Evolutionary conservation across 2,888 invertebrate species (phyloP).

Genomic region (Calameuta pallipes): DNA sequence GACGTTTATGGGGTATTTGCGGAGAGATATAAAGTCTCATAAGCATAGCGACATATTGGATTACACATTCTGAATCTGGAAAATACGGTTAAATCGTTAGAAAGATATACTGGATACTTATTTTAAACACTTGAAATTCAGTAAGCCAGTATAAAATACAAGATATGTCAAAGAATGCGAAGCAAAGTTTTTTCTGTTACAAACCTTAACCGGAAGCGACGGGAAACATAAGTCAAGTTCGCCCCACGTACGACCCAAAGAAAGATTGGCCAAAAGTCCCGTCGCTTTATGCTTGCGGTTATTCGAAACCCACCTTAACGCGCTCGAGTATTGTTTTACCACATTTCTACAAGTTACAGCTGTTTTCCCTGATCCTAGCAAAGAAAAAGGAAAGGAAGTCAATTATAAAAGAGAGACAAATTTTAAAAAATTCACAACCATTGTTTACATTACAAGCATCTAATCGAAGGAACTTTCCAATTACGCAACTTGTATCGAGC

Average conservation of each 20-base stretch:
- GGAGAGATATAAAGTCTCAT: background rate
- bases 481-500: too few species aligned
- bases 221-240: conserved; percentile 28
- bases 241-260: background rate
- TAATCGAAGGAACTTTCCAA: background rate
- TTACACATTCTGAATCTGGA: background rate
- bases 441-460: background rate
- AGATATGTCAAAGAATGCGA: background rate
- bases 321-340: conserved; percentile 38
- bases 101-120: background rate
- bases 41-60: conserved; percentile 2
- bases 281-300: background rate
- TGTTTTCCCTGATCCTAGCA: conserved; percentile 26
- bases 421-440: background rate
- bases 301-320: conserved; percentile 19
- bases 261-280: background rate
- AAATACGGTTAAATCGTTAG: background rate
- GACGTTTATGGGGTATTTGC: conserved; percentile 1
- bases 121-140: background rate
- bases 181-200: background rate
- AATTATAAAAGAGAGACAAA: background rate
- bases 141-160: background rate
- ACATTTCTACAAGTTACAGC: conserved; percentile 35
- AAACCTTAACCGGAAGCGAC: background rate
- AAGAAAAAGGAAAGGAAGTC: background rate